Evolutionary conservation across 2,797 vertebrate species (phyloP), one percentile per base, ranked within the genome.

Genomic region (Takifugu rubripes): DNA sequence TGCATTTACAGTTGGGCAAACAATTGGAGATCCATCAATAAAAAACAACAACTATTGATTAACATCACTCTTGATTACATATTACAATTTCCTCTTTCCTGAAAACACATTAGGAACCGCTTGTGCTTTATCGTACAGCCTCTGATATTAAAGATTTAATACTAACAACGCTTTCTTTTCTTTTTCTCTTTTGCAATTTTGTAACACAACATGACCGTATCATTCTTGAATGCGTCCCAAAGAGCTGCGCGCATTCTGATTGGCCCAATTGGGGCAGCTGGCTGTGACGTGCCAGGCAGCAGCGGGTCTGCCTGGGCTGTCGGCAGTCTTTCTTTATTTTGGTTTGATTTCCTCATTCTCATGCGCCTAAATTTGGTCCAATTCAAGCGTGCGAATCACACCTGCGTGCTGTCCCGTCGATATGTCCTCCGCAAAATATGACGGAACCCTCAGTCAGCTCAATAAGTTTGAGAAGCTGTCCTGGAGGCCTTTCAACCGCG

Each of bases 401-500:
- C 51, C 36, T 33, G 9, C 31, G 59, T 4, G 53, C 29, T 10
- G 29, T 25, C 12, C 51, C 10, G 55, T 59, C 17, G 68, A 75
- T 45, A 90, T 90, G 88, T 86, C 82, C 47, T 71, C 77, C 3
- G 45, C 49, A 4, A 76, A 81, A 29, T 72, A 71, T 0, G 72
- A 78, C 54, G 83, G 78, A 49, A 83, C 67, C 50, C 66, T 66
- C 65, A 86, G 66, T 74, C 90, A 91, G 78, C 92, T 97, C 81
- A 95, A 94, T 77, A 92, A 89, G 75, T 98, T 97, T 84, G 94
- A 95, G 84, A 94, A 93, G 76, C 90, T 97, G 79, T 92, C 92
- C 70, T 93, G 91, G 86, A 90, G 93, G 87, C 93, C 92, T 73
- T 90, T 89, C 55, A 64, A 88, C 74, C 85, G 90, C 64, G 89